Evolutionary conservation across 2,113 vertebrate genomes (phyloP).

Genomic region (Choloepus hoffmanni): DNA sequence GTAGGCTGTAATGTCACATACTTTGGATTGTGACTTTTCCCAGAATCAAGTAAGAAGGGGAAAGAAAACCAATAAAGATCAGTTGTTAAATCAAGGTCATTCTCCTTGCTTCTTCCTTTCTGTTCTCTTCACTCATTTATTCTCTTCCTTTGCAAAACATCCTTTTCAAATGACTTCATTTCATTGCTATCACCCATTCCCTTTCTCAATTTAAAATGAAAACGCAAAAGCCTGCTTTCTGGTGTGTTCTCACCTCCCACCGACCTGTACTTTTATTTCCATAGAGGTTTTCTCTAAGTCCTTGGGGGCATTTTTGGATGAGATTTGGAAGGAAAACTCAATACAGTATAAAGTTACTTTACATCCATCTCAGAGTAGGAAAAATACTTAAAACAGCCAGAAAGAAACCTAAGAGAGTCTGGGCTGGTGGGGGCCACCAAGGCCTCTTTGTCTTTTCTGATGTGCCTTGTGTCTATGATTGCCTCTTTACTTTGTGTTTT

Average conservation of each 20-base stretch:
- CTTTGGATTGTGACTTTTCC: slow-evolving; percentile 48
- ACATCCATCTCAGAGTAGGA: slow-evolving; percentile 21
- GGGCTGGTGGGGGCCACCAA: slow-evolving; percentile 46
- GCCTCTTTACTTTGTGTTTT: slow-evolving; percentile 9
- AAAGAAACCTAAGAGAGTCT: slow-evolving; percentile 63
- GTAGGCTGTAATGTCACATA: neutral
- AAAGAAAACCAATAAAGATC: slow-evolving; percentile 64
- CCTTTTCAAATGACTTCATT: slow-evolving; percentile 18
- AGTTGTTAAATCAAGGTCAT: slow-evolving; percentile 63
- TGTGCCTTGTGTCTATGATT: neutral
- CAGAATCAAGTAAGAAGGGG: slow-evolving; percentile 52
- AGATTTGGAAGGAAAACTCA: slow-evolving; percentile 65
- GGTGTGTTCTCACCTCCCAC: neutral
- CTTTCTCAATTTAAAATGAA: slow-evolving; percentile 57
- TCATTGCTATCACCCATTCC: slow-evolving; percentile 54
- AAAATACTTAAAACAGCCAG: slow-evolving; percentile 43
- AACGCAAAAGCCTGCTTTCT: slow-evolving; percentile 29
- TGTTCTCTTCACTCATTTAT: neutral
- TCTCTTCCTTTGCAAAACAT: slow-evolving; percentile 57
- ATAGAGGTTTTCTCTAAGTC: slow-evolving; percentile 51
- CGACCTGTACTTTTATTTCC: slow-evolving; percentile 63
- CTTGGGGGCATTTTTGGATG: slow-evolving; percentile 67
- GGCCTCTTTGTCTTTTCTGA: slow-evolving; percentile 20
- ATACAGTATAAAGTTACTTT: slow-evolving; percentile 70
- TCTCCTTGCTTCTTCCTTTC: slow-evolving; percentile 34